Percentiles rank a stretch among this genome's conserved stretches.
phyloP scores from a whole-genome alignment of 2,797 vertebrate species.

The Acanthopagrus latus region DNA sequence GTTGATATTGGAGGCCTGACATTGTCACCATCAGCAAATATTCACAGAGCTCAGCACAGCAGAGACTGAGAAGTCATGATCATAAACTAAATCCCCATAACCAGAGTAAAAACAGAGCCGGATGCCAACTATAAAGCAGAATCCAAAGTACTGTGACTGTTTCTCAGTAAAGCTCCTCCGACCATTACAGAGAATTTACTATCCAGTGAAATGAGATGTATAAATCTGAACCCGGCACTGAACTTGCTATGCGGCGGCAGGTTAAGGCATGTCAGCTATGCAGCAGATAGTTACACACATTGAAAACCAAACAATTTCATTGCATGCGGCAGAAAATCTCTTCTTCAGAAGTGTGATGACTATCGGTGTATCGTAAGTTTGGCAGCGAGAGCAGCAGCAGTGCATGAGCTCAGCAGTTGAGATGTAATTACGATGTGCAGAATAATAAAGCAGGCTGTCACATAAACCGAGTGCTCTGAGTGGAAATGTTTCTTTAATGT shows the following conservation, averaged over 20 bases:
- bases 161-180: not conserved
- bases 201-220: not conserved
- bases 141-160: not conserved
- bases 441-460: constrained; percentile 27
- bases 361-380: constrained; percentile 9
- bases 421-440: constrained; percentile 9
- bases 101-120: constrained; percentile 4
- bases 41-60: constrained; percentile 1
- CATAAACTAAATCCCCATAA: not conserved
- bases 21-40: not conserved
- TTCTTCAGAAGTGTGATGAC: constrained; percentile 14
- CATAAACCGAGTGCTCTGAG: constrained; percentile 6
- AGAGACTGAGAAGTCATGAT: constrained; percentile 2
- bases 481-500: not conserved
- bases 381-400: not conserved
- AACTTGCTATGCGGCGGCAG: not conserved
- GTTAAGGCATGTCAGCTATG: not conserved
- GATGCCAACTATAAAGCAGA: not conserved
- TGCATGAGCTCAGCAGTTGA: constrained; percentile 17
- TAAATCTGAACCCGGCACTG: not conserved
- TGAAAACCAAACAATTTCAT: constrained; percentile 8
- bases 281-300: constrained; percentile 1
- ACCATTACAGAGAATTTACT: not conserved
- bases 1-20: constrained; percentile 3
- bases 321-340: not conserved